Conservation (phyloP, 1,140 invertebrate genomes). For the Brachionus sp. region DNA sequence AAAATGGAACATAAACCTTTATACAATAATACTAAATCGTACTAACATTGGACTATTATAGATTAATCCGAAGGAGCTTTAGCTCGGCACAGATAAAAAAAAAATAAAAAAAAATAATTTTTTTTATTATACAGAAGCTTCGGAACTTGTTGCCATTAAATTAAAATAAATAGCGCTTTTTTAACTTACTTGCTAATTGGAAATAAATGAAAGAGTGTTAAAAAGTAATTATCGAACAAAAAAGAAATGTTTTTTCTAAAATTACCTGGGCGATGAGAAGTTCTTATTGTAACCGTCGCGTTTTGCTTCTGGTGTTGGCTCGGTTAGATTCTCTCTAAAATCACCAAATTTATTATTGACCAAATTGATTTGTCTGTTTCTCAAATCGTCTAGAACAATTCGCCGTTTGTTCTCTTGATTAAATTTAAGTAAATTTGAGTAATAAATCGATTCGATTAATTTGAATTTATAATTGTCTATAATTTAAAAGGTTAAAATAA, state of each 20-base stretch:
- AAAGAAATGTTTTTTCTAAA: background rate
- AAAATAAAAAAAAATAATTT: no score
- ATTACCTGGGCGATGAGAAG: background rate
- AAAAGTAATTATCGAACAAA: no score
- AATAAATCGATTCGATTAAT: conserved; percentile 39
- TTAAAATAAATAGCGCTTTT: no score
- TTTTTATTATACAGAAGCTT: no score
- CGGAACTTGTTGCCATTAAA: no score
- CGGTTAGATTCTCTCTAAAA: background rate
- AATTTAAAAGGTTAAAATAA: background rate
- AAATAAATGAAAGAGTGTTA: no score
- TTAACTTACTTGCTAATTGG: no score
- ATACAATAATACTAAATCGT: no score
- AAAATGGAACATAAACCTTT: no score
- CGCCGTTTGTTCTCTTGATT: conserved; percentile 34
- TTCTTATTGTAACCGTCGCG: background rate
- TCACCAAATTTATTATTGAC: background rate
- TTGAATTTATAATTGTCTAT: conserved; percentile 5
- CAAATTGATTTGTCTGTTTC: background rate
- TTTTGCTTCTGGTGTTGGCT: conserved; percentile 21
- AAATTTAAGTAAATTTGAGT: conserved; percentile 40
- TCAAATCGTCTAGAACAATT: background rate
- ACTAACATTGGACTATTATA: no score
- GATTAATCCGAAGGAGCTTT: no score
- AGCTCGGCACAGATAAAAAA: no score